Conservation (phyloP, 1,140 invertebrate genomes). For the Scaptomyza montana region DNA sequence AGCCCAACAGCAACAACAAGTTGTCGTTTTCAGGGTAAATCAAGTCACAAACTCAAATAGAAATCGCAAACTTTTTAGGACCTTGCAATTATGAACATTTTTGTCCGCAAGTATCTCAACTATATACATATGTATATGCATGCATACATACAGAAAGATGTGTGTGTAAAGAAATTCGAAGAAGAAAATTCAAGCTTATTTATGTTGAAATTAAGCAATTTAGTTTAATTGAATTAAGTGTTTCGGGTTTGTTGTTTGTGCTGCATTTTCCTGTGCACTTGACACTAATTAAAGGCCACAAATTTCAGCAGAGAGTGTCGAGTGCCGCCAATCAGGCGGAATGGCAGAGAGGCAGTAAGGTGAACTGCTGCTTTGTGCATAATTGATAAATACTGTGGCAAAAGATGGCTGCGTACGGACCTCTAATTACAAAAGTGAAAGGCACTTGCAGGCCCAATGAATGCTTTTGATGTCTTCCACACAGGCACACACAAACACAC, state of each 20-base stretch:
- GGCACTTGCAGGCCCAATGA: background rate
- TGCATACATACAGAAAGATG: no score
- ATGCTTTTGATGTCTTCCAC: constrained; percentile 64
- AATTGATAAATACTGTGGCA: constrained; percentile 64
- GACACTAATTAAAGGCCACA: constrained; percentile 60
- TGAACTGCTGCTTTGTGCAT: constrained; percentile 44
- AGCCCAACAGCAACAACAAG: constrained; percentile 52
- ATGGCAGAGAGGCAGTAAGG: background rate
- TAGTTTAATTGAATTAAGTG: constrained; percentile 34
- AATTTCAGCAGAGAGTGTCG: constrained; percentile 23
- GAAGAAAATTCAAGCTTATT: constrained; percentile 25
- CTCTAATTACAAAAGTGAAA: constrained; percentile 59
- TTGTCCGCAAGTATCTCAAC: background rate
- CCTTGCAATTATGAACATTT: constrained; percentile 60
- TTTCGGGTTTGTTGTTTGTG: constrained; percentile 26
- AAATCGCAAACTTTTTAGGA: constrained; percentile 49
- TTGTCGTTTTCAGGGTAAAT: constrained; percentile 54
- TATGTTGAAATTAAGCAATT: constrained; percentile 43
- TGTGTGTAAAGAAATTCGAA: background rate
- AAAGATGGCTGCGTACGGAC: background rate
- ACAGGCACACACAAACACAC: background rate
- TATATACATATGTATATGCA: background rate
- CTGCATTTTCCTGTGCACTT: constrained; percentile 18
- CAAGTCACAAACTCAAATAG: constrained; percentile 61
- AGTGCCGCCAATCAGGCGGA: constrained; percentile 57